Evolutionary conservation across 2,888 invertebrate species (phyloP).

Genomic region (Plemyria rubiginata): DNA sequence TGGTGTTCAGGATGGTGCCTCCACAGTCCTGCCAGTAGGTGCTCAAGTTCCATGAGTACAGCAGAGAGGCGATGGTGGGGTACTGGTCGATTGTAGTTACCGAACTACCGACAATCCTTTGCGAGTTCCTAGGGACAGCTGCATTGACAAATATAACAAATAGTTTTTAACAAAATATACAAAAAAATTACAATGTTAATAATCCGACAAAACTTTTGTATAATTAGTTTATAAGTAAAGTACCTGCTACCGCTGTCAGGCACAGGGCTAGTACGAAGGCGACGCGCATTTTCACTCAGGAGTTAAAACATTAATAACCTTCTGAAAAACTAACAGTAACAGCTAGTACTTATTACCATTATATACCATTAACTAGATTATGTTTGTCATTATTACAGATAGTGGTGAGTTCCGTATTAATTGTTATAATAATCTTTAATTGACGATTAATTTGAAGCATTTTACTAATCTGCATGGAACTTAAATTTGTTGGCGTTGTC

Average conservation of each 20-base stretch:
- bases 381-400: no score
- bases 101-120: slow-evolving; percentile 59
- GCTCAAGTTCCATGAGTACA: slow-evolving; percentile 42
- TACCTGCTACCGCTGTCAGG: slow-evolving; percentile 27
- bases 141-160: slow-evolving; percentile 5
- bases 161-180: background rate
- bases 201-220: background rate
- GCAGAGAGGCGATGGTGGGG: slow-evolving; percentile 49
- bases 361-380: no score
- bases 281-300: slow-evolving; percentile 14
- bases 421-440: no score
- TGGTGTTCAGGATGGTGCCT: slow-evolving; percentile 52
- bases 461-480: no score
- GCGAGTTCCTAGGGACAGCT: slow-evolving; percentile 38
- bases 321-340: background rate
- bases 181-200: no score
- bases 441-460: no score
- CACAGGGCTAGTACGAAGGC: slow-evolving; percentile 18
- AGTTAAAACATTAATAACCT: background rate
- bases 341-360: no score
- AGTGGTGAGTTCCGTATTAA: no score
- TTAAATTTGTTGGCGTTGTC: no score
- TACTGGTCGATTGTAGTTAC: slow-evolving; percentile 50
- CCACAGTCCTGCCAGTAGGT: slow-evolving; percentile 52
- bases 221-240: no score